Percentiles rank a stretch among this genome's conserved stretches.
Conservation (phyloP, 2,888 invertebrate species). For the Drosophila peninsularis region DNA sequence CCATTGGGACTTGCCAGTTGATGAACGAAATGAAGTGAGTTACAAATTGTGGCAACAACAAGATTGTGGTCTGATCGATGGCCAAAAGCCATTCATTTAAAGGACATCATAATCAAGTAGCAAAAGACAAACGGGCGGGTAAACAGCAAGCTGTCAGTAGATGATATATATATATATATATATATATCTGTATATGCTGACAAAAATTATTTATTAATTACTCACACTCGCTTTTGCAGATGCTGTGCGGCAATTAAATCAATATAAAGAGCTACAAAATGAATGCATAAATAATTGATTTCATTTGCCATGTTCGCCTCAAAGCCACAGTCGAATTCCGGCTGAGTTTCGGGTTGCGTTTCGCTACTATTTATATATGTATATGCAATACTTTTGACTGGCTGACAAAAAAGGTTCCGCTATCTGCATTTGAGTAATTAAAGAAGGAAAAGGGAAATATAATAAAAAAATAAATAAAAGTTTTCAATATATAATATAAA, state of each 20-base stretch:
- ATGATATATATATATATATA: constrained; percentile 12
- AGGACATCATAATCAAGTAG: constrained; percentile 61
- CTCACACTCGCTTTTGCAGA: constrained; percentile 47
- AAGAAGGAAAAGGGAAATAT: not conserved
- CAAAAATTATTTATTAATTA: constrained; percentile 72
- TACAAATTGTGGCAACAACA: not conserved
- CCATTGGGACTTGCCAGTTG: not conserved
- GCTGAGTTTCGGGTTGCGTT: constrained; percentile 1
- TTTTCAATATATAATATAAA: not conserved
- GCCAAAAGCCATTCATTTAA: constrained; percentile 55
- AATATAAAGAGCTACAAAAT: constrained; percentile 66
- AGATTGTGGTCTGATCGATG: constrained; percentile 30
- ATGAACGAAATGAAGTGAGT: not conserved
- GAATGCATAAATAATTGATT: constrained; percentile 70
- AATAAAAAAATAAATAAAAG: not conserved
- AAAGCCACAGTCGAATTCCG: constrained; percentile 12
- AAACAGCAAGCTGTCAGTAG: constrained; percentile 46
- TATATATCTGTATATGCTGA: not conserved
- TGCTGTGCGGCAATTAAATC: constrained; percentile 59
- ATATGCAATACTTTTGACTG: constrained; percentile 29
- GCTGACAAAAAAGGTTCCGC: not conserved
- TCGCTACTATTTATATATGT: constrained; percentile 28
- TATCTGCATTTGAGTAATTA: not conserved
- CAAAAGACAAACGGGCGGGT: constrained; percentile 34
- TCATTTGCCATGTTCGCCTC: constrained; percentile 48